Base-by-base conservation (phyloP, 2,888 invertebrate genomes). In the Amiota communis region DNA sequence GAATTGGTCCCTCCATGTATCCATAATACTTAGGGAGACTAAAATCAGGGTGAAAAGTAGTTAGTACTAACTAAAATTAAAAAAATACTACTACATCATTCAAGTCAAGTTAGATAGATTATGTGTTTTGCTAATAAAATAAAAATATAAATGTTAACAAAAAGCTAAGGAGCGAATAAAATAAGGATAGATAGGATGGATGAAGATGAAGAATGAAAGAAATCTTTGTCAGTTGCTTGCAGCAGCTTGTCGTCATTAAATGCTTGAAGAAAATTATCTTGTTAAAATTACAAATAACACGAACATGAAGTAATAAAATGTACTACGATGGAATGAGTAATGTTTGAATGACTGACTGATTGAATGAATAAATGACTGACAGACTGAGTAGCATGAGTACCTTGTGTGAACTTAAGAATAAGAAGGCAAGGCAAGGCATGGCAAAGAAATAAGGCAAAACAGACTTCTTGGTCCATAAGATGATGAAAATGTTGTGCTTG, bases 271-370 rank as follows among this genome's bases (percentile, higher is more conserved):
- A 88, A 87, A 87, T 87, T 87, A 87, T 87, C 87, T 87, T 88
- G 87, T 87, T 87, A 88, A 87, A 88, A 87, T 87, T 88, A 88
- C 87, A 88, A 88, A 88, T 87, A 87, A 88, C 88, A 88, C 84
- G 86, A 87, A 84, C 82, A 81, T 83, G 81, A 74, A 84, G 84
- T 80, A 84, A 84, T 88, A 87, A 87, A 87, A 86, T 80, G 81
- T 79, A 80, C 80, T 36, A 36, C 36, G 36, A 36, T 36, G 79
- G 80, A 84, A 85, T 86, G 82, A 81, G 81, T 83, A 82, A 82
- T 84, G 83, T 81, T 82, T 83, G 36, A 36, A 36, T 36, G 36
- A 36, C 36, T 36, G 12, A 10, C 23, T 53, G 59, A 59, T 68
- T 17, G 68, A 15, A 3, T 15, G 11, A 64, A 2, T 23, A n/a